phyloP scores from a whole-genome alignment of 2,888 invertebrate genomes.

The Leptothorax acervorum region DNA sequence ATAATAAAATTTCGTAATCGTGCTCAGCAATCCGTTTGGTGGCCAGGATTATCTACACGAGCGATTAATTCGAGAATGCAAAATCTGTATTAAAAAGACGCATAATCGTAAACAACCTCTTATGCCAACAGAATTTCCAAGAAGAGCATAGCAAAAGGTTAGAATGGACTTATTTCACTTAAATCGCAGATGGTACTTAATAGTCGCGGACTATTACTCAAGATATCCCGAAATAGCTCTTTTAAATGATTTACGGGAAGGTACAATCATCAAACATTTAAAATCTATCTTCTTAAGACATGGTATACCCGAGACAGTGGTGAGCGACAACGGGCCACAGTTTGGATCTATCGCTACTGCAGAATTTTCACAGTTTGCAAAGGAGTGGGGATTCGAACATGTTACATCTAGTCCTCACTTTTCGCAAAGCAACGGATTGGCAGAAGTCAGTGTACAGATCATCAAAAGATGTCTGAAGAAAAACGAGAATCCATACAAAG shows the following conservation, averaged over 20 bases:
- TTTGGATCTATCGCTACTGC: constrained; percentile 11
- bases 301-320: constrained; percentile 65
- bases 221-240: constrained; percentile 64
- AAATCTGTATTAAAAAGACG: background rate
- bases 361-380: background rate
- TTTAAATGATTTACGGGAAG: constrained; percentile 56
- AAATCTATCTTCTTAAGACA: constrained; percentile 68
- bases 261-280: constrained; percentile 62
- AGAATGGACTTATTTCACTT: background rate
- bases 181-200: constrained; percentile 14
- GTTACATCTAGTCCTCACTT: constrained; percentile 13
- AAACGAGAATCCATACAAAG: background rate
- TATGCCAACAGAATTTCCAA: background rate
- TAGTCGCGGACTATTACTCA: constrained; percentile 67
- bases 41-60: background rate
- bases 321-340: constrained; percentile 68
- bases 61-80: background rate
- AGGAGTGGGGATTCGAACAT: background rate
- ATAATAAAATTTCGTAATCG: background rate
- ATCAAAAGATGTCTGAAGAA: constrained; percentile 12
- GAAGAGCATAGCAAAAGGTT: background rate
- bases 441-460: constrained; percentile 6
- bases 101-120: background rate
- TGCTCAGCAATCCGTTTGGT: background rate
- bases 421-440: constrained; percentile 14